Base-by-base conservation (phyloP, 2,113 vertebrate genomes). In the Callipepla californica region DNA sequence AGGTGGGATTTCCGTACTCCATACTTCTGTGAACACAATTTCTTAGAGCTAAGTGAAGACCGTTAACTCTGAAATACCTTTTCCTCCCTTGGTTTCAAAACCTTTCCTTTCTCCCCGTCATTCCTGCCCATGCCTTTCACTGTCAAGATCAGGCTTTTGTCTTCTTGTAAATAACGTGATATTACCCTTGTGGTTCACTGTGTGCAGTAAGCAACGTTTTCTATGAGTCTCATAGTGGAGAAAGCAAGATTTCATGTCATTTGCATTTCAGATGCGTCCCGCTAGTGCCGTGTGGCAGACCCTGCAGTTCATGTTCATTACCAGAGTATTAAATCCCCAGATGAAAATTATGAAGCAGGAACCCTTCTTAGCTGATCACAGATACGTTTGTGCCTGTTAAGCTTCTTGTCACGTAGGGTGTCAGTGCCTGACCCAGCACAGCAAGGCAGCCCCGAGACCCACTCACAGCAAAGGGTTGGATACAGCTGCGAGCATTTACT, bases 221-320 rank as follows among this genome's bases (percentile, higher is more conserved):
- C 26, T 55, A 15, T 30, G 12, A 12, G 12, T 47, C 32, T n/a
- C 3, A 0, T 11, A 7, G 14, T 12, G 30, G 45, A 50, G 21
- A 40, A 22, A 15, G 18, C 44, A 58, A 21, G 22, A 30, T 5
- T 14, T 58, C 4, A 11, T 3, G 3, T 58, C 38, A n/a, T 11
- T 65, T 13, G 34, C 19, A 11, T 65, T 74, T 74, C n/a, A 23
- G 47, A 20, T 17, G 42, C 30, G 25, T 44, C 57, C 36, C 3
- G 6, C 17, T 13, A 11, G 51, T 51, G 44, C 36, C 50, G 14
- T 9, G 15, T 10, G 28, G 57, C 38, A 53, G 17, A 6, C 26
- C 1, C 8, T 18, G 32, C 32, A 26, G 38, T 6, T 34, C 26
- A 6, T 0, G 4, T n/a, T 47, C 7, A 1, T 32, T 62, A 30